Evolutionary conservation across 1,140 invertebrate species (phyloP).

Genomic region (Battus philenor): DNA sequence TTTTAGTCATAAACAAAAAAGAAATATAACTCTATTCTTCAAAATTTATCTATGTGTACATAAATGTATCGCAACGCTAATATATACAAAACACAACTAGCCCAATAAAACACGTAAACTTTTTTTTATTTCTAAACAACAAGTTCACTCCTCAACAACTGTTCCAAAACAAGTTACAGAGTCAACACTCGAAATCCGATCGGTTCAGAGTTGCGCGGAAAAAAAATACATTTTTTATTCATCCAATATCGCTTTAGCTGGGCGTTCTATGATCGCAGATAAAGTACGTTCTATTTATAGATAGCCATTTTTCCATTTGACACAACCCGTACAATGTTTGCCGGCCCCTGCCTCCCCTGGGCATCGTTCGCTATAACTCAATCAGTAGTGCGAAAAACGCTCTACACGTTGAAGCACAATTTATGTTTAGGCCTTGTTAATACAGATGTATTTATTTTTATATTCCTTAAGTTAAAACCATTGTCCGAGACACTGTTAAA

Average conservation of each 20-base stretch:
- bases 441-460: too few species aligned
- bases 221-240: conserved; percentile 9
- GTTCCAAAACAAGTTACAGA: neutral
- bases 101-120: too few species aligned
- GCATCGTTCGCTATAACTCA: conserved; percentile 28
- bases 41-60: too few species aligned
- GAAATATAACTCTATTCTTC: too few species aligned
- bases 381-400: conserved; percentile 18
- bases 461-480: too few species aligned
- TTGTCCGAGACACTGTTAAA: too few species aligned
- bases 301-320: conserved; percentile 6
- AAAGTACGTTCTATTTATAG: conserved; percentile 5
- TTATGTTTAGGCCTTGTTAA: too few species aligned
- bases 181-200: neutral
- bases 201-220: neutral
- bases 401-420: neutral
- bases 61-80: too few species aligned
- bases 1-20: too few species aligned
- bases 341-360: conserved; percentile 20
- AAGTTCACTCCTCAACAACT: too few species aligned
- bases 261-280: conserved; percentile 4
- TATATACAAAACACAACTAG: too few species aligned
- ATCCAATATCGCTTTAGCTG: conserved; percentile 11
- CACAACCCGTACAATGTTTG: neutral
- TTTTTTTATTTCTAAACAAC: too few species aligned